Base-by-base conservation (phyloP, 2,888 invertebrate genomes). In the Drosophila rubida region DNA sequence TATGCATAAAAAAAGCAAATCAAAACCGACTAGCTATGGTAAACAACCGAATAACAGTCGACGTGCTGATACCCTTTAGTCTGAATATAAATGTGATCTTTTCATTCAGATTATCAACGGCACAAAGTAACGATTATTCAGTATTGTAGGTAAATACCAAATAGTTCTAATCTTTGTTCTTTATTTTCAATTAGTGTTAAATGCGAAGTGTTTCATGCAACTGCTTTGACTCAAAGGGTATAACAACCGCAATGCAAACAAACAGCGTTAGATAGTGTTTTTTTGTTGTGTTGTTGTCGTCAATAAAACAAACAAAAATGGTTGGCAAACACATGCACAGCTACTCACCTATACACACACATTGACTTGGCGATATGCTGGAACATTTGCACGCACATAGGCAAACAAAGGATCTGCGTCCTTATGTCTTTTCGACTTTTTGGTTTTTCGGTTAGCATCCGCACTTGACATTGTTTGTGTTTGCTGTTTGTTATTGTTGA, bases 381-480 rank as follows among this genome's bases (percentile, higher is more conserved):
- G 16, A 19, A 41, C 61, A 44, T 49, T 48, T 35, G 37, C 35
- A 62, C 55, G 57, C 54, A 42, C 48, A 48, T 49, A 69, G 58
- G 16, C 77, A 77, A 87, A 86, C 71, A 86, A 71, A 64, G 70
- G 68, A 74, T 75, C 58, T 69, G 55, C 49, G 54, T 49, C 62
- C 61, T 59, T 63, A 70, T 81, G 64, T 69, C 65, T 71, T 78
- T 84, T 70, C 60, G 79, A 84, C 66, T 87, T 81, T 87, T 83
- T 70, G 59, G 51, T 54, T 66, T 60, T 59, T 69, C 22, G 57
- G 11, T 23, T 59, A 25, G 27, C 19, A 55, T 37, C 23, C 50
- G 63, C 54, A 64, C 65, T 84, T 84, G 75, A 72, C 72, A 78
- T 85, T 84, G 75, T 84, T 87, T 69, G 69, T 53, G 49, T 48